Percentiles rank a stretch among this genome's conserved stretches.
Conservation (phyloP, 2,113 vertebrate species). For the Oncorhynchus tshawytscha region DNA sequence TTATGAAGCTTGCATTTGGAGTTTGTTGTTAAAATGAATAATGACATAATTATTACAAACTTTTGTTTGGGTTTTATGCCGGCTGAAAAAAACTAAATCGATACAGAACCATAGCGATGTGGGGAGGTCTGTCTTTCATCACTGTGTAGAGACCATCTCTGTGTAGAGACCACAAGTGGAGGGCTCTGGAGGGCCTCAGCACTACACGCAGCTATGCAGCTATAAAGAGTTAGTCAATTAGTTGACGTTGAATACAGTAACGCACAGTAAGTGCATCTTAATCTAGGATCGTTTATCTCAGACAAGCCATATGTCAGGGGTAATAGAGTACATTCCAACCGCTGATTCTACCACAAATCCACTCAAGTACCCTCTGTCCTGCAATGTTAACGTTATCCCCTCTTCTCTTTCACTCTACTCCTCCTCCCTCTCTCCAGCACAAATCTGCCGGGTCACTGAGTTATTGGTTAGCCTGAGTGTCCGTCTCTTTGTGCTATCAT, state of each 20-base stretch:
- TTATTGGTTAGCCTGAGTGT: too few species aligned
- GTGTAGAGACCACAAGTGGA: too few species aligned
- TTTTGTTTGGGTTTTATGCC: conserved; percentile 50
- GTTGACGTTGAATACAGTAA: not conserved
- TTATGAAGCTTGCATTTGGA: too few species aligned
- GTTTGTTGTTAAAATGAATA: too few species aligned
- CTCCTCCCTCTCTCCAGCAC: too few species aligned
- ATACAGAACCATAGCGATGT: conserved; percentile 53
- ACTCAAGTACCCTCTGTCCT: too few species aligned
- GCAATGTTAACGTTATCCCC: too few species aligned
- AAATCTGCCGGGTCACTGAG: too few species aligned
- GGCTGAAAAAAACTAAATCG: conserved; percentile 62
- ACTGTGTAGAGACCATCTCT: not conserved
- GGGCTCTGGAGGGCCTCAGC: conserved; percentile 30
- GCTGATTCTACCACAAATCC: conserved; percentile 2
- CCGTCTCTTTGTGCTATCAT: too few species aligned
- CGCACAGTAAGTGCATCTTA: conserved; percentile 9
- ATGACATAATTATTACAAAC: not conserved
- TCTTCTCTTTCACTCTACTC: too few species aligned
- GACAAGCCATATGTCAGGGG: not conserved
- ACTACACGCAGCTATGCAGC: conserved; percentile 6
- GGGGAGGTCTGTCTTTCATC: conserved; percentile 61
- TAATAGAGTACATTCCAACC: not conserved
- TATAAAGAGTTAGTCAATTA: conserved; percentile 34
- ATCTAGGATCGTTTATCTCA: conserved; percentile 13